Conservation (phyloP, 2,888 invertebrate genomes). For the Synergus itoensis region DNA sequence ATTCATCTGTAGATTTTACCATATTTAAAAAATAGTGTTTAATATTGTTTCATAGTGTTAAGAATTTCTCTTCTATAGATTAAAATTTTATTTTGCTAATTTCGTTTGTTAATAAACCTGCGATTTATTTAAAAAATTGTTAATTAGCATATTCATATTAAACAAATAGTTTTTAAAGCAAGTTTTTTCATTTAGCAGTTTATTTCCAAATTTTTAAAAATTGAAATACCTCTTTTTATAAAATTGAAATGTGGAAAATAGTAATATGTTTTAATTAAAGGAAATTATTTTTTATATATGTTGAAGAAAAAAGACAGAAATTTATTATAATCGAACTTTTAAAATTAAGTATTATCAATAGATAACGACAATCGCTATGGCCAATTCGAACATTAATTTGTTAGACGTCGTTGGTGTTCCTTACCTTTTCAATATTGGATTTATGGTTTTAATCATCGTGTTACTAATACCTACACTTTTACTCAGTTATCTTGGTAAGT, state of each 20-base stretch:
- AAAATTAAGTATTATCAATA: slow-evolving; percentile 18
- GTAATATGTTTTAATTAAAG: not conserved
- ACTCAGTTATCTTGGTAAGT: slow-evolving; percentile 61
- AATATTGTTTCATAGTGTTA: not conserved
- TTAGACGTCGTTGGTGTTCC: slow-evolving; percentile 54
- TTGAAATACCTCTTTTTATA: not conserved
- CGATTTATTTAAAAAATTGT: not conserved
- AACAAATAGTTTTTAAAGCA: not conserved
- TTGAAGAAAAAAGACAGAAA: not conserved
- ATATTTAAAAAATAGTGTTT: not conserved
- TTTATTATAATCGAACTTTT: not conserved
- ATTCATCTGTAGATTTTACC: not conserved
- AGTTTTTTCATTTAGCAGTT: not conserved
- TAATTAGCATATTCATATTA: not conserved
- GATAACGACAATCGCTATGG: slow-evolving; percentile 28
- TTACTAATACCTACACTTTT: slow-evolving; percentile 56
- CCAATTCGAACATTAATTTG: slow-evolving; percentile 46
- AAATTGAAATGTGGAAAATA: not conserved
- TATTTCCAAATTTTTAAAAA: not conserved
- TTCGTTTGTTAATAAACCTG: not conserved
- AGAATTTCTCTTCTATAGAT: not conserved
- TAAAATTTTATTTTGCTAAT: not conserved
- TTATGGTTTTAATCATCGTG: slow-evolving; percentile 52
- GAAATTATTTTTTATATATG: not conserved
- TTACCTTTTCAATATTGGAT: slow-evolving; percentile 55